Evolutionary conservation across 2,888 invertebrate species (phyloP), one percentile per base, ranked within the genome.

Genomic region (Trichacis sp.): DNA sequence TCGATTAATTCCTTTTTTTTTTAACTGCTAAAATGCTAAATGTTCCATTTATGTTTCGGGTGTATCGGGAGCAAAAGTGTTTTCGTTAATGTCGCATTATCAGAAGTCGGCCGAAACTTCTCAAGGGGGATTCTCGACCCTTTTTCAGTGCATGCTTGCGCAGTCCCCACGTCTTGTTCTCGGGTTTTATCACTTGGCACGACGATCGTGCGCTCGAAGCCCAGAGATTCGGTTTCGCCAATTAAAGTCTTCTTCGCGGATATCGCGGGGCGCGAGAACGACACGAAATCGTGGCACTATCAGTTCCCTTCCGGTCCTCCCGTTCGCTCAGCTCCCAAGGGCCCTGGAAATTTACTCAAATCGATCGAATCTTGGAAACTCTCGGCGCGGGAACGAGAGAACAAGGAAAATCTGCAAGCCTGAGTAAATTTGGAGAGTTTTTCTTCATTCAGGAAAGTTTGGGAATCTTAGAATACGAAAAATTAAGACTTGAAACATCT

Each of bases 241-340:
- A 67, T 67, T 67, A 63, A 67, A 67, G 56, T 57, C 67, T 62
- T 55, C 49, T 36, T 53, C 48, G 43, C 59, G 56, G 63, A 60
- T 60, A 67, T 63, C 63, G 63, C 51, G 42, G 59, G 50, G 58
- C 55, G 56, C 62, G 59, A 66, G 59, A 58, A 62, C 66, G 55
- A 62, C 66, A 66, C 66, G 66, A 66, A 66, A 66, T 62, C 66
- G 62, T 59, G 62, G 55, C 43, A 52, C 38, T 59, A 66, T 65
- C 64, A 56, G 14, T 38, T 43, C 51, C 52, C 56, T 65, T 65
- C 64, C 64, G 64, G 60, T 56, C 49, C 49, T 60, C 51, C 55
- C 43, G 51, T 54, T 49, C 42, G 19, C 36, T 29, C 51, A 11
- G 4, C 8, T 5, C n/a, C 33, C 8, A 33, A 33, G 33, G 9